Evolutionary conservation across 64 coral and sea anemone species (phyloP).

Genomic region (Orbicella faveolata): DNA sequence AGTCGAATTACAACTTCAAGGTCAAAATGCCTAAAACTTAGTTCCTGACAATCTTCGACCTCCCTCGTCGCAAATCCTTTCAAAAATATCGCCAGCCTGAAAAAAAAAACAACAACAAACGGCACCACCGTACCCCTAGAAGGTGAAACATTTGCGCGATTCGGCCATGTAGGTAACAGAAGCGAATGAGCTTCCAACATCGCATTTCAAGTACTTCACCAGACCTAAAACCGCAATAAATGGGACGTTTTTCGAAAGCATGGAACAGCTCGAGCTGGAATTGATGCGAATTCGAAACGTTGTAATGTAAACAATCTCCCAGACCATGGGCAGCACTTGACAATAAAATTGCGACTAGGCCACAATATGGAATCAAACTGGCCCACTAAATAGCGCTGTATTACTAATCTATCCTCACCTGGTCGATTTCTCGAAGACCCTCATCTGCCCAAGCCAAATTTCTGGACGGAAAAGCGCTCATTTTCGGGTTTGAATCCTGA

Average conservation of each 20-base stretch:
- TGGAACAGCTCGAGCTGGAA: too few species aligned
- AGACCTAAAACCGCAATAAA: background rate
- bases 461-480: conserved; percentile 3
- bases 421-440: conserved; percentile 51
- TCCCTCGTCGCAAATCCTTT: conserved; percentile 18
- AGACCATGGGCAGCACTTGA: conserved; percentile 6
- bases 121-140: background rate
- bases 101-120: background rate
- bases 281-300: conserved; percentile 2
- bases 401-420: conserved; percentile 35
- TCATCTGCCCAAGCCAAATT: conserved; percentile 54
- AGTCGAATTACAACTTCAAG: conserved; percentile 33
- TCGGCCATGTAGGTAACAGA: background rate
- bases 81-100: background rate
- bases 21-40: conserved; percentile 38
- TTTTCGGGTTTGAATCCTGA: background rate
- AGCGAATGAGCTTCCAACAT: background rate
- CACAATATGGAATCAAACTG: conserved; percentile 7
- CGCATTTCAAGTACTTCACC: background rate
- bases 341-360: background rate
- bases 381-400: conserved; percentile 1
- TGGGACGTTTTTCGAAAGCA: background rate
- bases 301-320: conserved; percentile 50
- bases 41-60: conserved; percentile 1
- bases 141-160: background rate